Percentiles rank a stretch among this genome's conserved stretches.
Evolutionary conservation across 2,113 vertebrate genomes (phyloP).

Genomic region (Salvator merianae): DNA sequence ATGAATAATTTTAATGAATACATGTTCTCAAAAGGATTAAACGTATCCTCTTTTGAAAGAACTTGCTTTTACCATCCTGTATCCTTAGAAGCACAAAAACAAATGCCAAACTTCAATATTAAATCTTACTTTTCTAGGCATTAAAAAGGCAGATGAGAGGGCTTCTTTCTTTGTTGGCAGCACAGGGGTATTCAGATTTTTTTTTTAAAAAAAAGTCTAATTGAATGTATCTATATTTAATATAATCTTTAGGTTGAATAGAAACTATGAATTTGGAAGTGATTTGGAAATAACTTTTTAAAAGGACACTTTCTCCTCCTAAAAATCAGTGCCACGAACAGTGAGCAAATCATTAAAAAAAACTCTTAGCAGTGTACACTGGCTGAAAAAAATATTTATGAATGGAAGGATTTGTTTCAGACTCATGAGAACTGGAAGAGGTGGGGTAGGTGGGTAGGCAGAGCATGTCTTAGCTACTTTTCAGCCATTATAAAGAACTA

Average conservation of each 20-base stretch:
- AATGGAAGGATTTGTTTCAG: constrained; percentile 9
- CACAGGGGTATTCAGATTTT: background rate
- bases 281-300: background rate
- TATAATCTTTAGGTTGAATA: background rate
- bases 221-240: background rate
- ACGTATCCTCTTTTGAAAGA: background rate
- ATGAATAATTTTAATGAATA: no score
- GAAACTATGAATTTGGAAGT: background rate
- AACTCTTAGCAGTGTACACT: background rate
- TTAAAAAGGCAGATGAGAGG: no score
- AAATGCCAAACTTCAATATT: background rate
- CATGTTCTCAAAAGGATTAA: no score
- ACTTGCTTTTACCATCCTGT: background rate
- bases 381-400: constrained; percentile 18
- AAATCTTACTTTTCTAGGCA: background rate
- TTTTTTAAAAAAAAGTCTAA: background rate
- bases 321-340: background rate
- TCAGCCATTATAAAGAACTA: constrained; percentile 11
- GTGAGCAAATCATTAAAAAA: background rate
- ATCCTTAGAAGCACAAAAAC: background rate
- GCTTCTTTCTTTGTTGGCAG: background rate
- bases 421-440: background rate
- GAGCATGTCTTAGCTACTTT: constrained; percentile 5
- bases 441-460: background rate
- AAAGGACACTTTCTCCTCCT: background rate